Evolutionary conservation across 23 tunicate species (phyloP), one percentile per base, ranked within the genome.

Genomic region (Corella eumyota): DNA sequence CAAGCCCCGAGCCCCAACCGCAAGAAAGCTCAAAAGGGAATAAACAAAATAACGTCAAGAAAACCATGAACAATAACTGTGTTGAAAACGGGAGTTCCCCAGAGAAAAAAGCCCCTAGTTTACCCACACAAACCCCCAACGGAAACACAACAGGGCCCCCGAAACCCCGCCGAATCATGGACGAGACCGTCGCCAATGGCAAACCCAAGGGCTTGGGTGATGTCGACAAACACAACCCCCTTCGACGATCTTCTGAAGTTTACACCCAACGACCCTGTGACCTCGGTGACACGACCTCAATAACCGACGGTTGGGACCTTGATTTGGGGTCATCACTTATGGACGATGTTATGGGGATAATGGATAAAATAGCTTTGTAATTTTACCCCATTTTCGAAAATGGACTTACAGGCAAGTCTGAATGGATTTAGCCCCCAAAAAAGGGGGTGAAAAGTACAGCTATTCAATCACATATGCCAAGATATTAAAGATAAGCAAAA

Each of bases 301-400:
- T 77, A 23, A 65, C 56, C 2, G 92, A 82, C 45, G 69, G 80
- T 24, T 85, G 95, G 95, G 77, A 77, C 30, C 60, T 80, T 24
- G 90, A 80, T 56, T 34, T 85, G 62, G 95, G 95, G 58, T 62
- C 78, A 24, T 77, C 95, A 19, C 56, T 85, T 22, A 66, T 85
- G 75, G 95, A 85, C 64, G 95, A 76, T 58, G 81, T 85, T 24
- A 76, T 85, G 85, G 85, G 85, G 24, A 76, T 85, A 6, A 68
- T 85, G 73, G 83, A 82, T 49, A 73, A 67, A 45, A 53, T 72
- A 4, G 77, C 73, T 38, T 30, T 64, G 36, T 56, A 65, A 62
- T 35, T 6, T 6, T 58, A 53, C 63, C 36, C 9, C 48, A n/a
- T n/a, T n/a, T n/a, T n/a, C n/a, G n/a, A n/a, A n/a, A n/a, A n/a